Conservation (phyloP, 2,888 invertebrate species). For the Metellina segmentata region DNA sequence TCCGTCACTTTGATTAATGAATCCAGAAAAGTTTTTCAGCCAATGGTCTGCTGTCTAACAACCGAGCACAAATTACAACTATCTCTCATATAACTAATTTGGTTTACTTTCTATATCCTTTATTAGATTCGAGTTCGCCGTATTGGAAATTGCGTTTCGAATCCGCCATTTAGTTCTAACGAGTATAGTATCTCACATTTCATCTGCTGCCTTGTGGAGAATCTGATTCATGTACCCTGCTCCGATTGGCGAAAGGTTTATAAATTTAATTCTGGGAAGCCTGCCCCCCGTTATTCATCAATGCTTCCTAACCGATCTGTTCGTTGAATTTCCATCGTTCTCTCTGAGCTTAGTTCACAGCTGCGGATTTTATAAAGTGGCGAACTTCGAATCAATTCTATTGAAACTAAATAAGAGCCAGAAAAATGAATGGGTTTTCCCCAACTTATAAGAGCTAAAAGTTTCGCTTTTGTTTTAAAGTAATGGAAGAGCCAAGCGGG, state of each 20-base stretch:
- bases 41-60: not conserved
- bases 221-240: not conserved
- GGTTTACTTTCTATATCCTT: constrained; percentile 50
- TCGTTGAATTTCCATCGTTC: not conserved
- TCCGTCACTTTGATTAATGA: constrained; percentile 66
- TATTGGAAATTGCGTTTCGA: constrained; percentile 15
- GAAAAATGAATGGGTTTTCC: not conserved
- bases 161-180: constrained; percentile 10
- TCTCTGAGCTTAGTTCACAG: not conserved
- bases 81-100: constrained; percentile 55
- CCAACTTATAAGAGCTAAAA: not conserved
- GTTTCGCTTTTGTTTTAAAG: not conserved
- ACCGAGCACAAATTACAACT: constrained; percentile 36
- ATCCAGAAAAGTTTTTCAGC: constrained; percentile 45
- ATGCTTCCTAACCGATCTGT: not conserved
- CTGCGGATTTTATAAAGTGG: not conserved
- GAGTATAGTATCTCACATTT: not conserved
- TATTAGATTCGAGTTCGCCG: constrained; percentile 10
- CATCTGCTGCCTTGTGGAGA: not conserved
- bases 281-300: not conserved
- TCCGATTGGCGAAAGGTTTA: not conserved
- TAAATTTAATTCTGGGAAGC: not conserved
- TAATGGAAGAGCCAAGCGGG: not conserved
- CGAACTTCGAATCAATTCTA: not conserved
- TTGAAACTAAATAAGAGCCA: not conserved